These are phyloP conservation scores for Pilophorus perplexus DNA, from an alignment of 2,888 invertebrate species.

Conservation along the genomic window DNA sequence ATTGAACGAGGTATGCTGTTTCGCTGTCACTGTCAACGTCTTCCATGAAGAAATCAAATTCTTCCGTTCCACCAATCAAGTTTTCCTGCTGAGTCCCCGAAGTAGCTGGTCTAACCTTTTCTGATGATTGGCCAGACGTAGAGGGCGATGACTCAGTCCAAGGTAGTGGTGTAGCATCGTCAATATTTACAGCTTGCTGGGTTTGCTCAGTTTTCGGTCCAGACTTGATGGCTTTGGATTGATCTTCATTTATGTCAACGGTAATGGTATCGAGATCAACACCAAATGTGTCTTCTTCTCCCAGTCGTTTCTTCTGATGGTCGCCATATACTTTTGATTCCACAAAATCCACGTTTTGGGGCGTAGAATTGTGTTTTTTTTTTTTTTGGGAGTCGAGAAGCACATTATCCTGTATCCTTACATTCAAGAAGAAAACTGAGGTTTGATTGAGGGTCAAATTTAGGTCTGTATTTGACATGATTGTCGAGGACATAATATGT, in stretches of 20 bases:
- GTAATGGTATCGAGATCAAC: too few relatives aligned
- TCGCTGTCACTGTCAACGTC: not conserved
- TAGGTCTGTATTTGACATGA: not conserved
- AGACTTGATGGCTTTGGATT: too few relatives aligned
- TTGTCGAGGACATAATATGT: not conserved
- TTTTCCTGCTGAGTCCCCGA: not conserved
- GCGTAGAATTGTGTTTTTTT: not conserved
- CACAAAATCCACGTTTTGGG: not conserved
- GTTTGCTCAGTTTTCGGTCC: too few relatives aligned
- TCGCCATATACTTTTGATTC: not conserved
- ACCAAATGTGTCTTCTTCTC: too few relatives aligned
- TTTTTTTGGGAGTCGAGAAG: not conserved
- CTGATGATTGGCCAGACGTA: too few relatives aligned
- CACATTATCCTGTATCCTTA: not conserved
- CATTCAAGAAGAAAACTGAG: not conserved
- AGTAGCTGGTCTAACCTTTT: too few relatives aligned
- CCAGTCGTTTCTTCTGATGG: too few relatives aligned
- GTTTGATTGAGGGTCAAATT: not conserved
- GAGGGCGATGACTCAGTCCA: too few relatives aligned
- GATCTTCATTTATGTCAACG: too few relatives aligned
- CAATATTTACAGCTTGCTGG: too few relatives aligned
- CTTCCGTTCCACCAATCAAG: not conserved
- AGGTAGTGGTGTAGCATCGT: too few relatives aligned
- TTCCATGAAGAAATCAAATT: conserved; percentile 8
- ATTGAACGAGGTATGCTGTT: not conserved